Base-by-base conservation (phyloP, 2,888 invertebrate species). In the Apodemia mormo region DNA sequence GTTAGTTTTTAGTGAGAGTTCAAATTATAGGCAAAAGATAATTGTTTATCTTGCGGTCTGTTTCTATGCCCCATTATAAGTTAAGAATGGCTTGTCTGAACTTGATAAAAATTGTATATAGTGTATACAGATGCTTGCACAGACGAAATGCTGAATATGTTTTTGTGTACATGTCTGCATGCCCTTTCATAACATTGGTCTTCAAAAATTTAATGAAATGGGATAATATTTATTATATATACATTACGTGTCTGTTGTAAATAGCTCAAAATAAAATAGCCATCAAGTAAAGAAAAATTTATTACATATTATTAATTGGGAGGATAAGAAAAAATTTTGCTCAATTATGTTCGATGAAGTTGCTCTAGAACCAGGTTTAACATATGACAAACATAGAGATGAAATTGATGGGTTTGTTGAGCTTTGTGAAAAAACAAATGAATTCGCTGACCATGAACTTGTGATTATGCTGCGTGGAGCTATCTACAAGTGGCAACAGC, bases 261-360 rank as follows among this genome's bases (percentile, higher is more conserved):
- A 65, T n/a, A 40, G 43, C 43, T 43, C 9, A 8, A 9, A 43
- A 43, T 65, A n/a, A 65, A 65, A 37, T 65, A 65, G n/a, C 40
- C 29, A 40, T 43, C 33, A 40, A 40, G 22, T 65, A 3, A 22
- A 65, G 43, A 49, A 45, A 43, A n/a, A 54, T 66, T 54, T 12
- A 22, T 54, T 54, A 5, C 54, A 54, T 22, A 22, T 54, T 54
- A n/a, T 2, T 2, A 65, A 43, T 22, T 68, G 70, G 70, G 68
- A 69, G 30, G 30, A 45, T 10, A 67, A 64, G 12, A 69, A 75
- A 66, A 78, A 73, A 72, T 14, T 72, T 0, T 78, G 75, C 54
- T 70, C 74, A 0, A 70, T 77, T 43, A 68, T 78, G 1, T 79
- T 78, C 74, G 78, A 79, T 72, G 77, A 79, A 70, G 70, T 78